phyloP scores from a whole-genome alignment of 1,140 invertebrate genomes.

The Tetraneura akinire region DNA sequence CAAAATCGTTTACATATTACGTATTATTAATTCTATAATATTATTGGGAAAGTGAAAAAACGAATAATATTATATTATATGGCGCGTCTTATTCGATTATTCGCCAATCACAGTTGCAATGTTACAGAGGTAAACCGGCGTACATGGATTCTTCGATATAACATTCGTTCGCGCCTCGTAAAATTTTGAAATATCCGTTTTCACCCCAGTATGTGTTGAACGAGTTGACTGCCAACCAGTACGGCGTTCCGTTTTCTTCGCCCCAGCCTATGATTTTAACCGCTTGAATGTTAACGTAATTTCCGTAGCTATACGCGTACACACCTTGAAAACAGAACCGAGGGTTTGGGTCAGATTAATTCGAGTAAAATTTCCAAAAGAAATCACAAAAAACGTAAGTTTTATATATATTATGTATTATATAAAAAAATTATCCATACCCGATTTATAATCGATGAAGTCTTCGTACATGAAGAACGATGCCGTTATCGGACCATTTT shows the following conservation, averaged over 20 bases:
- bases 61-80: too few relatives aligned
- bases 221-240: constrained; percentile 61
- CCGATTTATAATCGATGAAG: constrained; percentile 60
- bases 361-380: neutral
- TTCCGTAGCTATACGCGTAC: constrained; percentile 60
- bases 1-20: too few relatives aligned
- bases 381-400: neutral
- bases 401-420: neutral
- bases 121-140: constrained; percentile 69
- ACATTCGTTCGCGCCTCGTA: constrained; percentile 73
- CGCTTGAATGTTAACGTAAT: constrained; percentile 77
- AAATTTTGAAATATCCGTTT: constrained; percentile 62
- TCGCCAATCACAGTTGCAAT: neutral
- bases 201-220: constrained; percentile 65
- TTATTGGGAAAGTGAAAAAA: too few relatives aligned
- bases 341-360: too few relatives aligned
- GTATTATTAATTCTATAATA: too few relatives aligned
- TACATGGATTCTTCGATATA: constrained; percentile 70
- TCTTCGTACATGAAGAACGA: constrained; percentile 62
- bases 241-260: constrained; percentile 59
- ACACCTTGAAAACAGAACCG: neutral
- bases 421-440: constrained; percentile 55
- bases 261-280: constrained; percentile 82
- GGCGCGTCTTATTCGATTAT: too few relatives aligned
- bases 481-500: constrained; percentile 63